Conservation (phyloP, 2,888 invertebrate genomes). For the Pachliopta kotzebuea region DNA sequence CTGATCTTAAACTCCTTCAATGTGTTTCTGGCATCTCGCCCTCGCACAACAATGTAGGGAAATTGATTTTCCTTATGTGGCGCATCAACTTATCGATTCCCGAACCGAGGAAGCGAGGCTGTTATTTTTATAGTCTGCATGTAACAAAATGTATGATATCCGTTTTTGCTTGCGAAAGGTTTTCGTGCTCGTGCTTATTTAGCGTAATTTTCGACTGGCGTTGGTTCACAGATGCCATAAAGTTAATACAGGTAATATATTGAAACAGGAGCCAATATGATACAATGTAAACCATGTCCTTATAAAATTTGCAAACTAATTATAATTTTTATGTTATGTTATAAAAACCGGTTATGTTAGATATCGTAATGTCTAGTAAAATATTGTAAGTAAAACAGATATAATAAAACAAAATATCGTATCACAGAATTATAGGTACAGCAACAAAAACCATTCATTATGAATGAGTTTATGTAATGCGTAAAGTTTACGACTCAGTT, state of each 20-base stretch:
- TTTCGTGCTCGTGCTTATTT: conserved; percentile 29
- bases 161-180: conserved; percentile 28
- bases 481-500: conserved; percentile 49
- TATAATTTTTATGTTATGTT: too few species aligned
- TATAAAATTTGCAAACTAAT: background rate
- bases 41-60: conserved; percentile 37
- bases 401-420: conserved; percentile 39
- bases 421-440: conserved; percentile 46
- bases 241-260: conserved; percentile 9
- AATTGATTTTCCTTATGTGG: conserved; percentile 58
- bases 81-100: conserved; percentile 52
- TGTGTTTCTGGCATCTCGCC: conserved; percentile 48
- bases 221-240: conserved; percentile 32
- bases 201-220: conserved; percentile 19
- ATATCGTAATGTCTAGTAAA: too few species aligned
- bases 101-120: conserved; percentile 43
- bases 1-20: conserved; percentile 46
- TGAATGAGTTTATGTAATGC: conserved; percentile 43
- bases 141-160: conserved; percentile 39
- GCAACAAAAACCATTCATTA: conserved; percentile 49
- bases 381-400: conserved; percentile 33
- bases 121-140: conserved; percentile 46
- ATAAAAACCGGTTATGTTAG: background rate
- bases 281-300: background rate
- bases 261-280: background rate